Evolutionary conservation across 2,797 vertebrate genomes (phyloP), one percentile per base, ranked within the genome.

Genomic region (Rhadinocentrus ornatus): DNA sequence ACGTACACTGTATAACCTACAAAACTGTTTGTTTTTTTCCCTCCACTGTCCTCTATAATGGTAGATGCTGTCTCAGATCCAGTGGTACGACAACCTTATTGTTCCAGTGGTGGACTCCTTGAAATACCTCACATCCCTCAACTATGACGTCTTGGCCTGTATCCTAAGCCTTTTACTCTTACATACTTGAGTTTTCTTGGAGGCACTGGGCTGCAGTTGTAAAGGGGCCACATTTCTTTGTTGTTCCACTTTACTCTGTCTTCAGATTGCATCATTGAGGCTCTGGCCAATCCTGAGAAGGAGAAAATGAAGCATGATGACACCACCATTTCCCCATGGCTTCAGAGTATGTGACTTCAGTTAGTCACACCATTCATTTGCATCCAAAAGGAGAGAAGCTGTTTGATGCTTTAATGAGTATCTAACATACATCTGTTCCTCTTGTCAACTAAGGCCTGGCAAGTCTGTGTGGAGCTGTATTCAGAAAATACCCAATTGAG

Each of bases 291-390:
- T 92, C 98, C 98, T 0, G 97, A 99, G 88, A 99, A 99, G 80
- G 98, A 99, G 91, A 98, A 97, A 89, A 99, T 99, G 97, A 99
- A 99, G 78, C 98, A 99, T 16, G 98, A 99, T 13, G 98, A 99
- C 90, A 99, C 98, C n/a, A 98, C 97, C 20, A 99, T 99, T 84
- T 99, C 98, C 4, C 97, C 96, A 12, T 99, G 98, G 98, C 94
- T 99, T 80, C 98, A 99, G 84, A 99, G 98, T 99, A 88, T 90
- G 97, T 96, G 67, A 72, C 86, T 73, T 70, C 46, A 53, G 6
- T 32, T 15, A 8, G 2, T 48, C 29, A 6, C 29, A 39, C 63
- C 10, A n/a, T 41, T 67, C 8, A 64, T 74, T 77, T 80, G 50
- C 55, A 69, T 75, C 57, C 41, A 72, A 81, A 64, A 66, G 50